phyloP scores from a whole-genome alignment of 2,113 vertebrate species.

The Seriola dumerili region DNA sequence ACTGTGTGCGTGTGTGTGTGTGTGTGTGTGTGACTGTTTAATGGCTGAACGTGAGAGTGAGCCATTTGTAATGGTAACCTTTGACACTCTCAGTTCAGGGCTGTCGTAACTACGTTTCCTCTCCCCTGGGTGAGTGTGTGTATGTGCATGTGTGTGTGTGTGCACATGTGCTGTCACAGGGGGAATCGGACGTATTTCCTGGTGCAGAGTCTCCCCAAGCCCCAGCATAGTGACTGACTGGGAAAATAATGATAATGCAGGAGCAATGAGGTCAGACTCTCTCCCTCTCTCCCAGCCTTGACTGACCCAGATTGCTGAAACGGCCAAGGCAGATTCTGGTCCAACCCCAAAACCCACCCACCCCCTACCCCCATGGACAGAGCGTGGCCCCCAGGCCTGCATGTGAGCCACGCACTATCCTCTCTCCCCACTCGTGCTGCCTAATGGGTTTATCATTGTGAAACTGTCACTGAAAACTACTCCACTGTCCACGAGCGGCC shows the following conservation, averaged over 20 bases:
- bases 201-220: constrained; percentile 41
- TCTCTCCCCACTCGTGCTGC: constrained; percentile 8
- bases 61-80: constrained; percentile 78
- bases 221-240: constrained; percentile 42
- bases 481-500: constrained; percentile 18
- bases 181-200: constrained; percentile 65
- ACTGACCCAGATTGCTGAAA: constrained; percentile 73
- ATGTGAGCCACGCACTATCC: constrained; percentile 33
- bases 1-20: not conserved
- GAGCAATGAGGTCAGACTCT: constrained; percentile 70
- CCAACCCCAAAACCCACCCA: constrained; percentile 17
- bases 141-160: not conserved
- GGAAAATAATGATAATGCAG: constrained; percentile 71
- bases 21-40: constrained; percentile 52
- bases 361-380: constrained; percentile 7
- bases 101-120: constrained; percentile 71
- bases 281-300: constrained; percentile 37
- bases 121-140: constrained; percentile 46
- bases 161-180: constrained; percentile 29
- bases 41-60: constrained; percentile 70
- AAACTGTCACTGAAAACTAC: constrained; percentile 35
- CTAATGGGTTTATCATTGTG: constrained; percentile 41
- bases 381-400: constrained; percentile 27
- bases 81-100: constrained; percentile 58
- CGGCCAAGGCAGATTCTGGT: constrained; percentile 61